Evolutionary conservation across 2,797 vertebrate species (phyloP).

Genomic region (Ateles fusciceps): DNA sequence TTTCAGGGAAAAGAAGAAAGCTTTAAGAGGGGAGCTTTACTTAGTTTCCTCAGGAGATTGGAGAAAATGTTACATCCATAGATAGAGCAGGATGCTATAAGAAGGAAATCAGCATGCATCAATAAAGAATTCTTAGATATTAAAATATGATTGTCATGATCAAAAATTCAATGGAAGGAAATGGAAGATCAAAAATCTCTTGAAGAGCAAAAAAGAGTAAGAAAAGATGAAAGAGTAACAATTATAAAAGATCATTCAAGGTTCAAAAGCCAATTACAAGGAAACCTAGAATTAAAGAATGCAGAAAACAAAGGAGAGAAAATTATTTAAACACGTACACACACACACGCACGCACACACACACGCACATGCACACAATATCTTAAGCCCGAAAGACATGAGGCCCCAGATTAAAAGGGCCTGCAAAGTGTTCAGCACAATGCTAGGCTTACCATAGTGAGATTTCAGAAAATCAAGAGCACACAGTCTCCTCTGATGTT

Average conservation of each 20-base stretch:
- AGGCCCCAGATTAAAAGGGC: not conserved
- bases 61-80: not conserved
- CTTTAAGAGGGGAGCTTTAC: not conserved
- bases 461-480: not conserved
- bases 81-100: not conserved
- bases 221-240: not conserved
- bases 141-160: not conserved
- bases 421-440: not conserved
- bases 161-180: not conserved
- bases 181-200: not conserved
- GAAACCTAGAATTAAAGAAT: slow-evolving; percentile 5
- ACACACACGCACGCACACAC: not conserved
- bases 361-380: not conserved
- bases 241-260: not conserved
- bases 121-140: not conserved
- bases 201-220: not conserved
- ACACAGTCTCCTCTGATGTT: not conserved
- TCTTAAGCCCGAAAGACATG: not conserved
- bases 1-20: not conserved
- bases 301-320: not conserved
- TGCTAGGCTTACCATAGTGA: not conserved
- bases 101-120: not conserved
- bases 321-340: not conserved
- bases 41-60: not conserved
- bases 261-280: not conserved